Base-by-base conservation (phyloP, 1,140 invertebrate genomes). In the Drosophila nannoptera region DNA sequence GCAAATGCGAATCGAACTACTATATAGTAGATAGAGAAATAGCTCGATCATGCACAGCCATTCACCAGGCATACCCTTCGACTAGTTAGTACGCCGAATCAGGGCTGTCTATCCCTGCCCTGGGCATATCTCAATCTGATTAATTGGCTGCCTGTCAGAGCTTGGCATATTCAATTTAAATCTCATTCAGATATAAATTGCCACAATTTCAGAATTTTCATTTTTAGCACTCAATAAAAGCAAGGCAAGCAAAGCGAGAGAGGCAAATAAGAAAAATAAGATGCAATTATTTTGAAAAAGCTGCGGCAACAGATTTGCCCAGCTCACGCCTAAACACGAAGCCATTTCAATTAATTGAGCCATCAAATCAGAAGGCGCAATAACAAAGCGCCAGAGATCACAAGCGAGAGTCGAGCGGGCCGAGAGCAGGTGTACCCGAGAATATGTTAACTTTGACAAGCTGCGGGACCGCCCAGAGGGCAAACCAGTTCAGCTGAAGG, bases 181-280 rank as follows among this genome's bases (percentile, higher is more conserved):
- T 43, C 32, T 36, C 50, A 35, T 38, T 7, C 40, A 42, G 40
- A 16, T 22, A 52, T 22, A 49, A 68, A 62, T 56, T 62, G 50
- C 56, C 53, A 55, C 36, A 43, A 61, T 67, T 71, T 43, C 22
- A 65, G 29, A 54, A 52, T 66, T 65, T 58, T 54, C 36, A 60
- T 61, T 73, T 61, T 76, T 80, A 78, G 68, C 77, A 81, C 77
- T 49, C 49, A 55, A 72, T 75, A 61, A 67, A 60, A 22, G 22
- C 3, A 22, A 2, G 22, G 22, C 22, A 3, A 22, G n/a, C n/a
- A 22, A 22, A 22, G 1, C 22, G 22, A 22, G 22, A 22, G 22
- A 3, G 22, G 22, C 1, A 22, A 22, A 22, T 22, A 22, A 22
- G n/a, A n/a, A 22, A 22, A 22, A 22, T 22, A 22, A 22, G 22